Evolutionary conservation across 1,140 invertebrate genomes (phyloP).

Genomic region (Procambarus clarkii): DNA sequence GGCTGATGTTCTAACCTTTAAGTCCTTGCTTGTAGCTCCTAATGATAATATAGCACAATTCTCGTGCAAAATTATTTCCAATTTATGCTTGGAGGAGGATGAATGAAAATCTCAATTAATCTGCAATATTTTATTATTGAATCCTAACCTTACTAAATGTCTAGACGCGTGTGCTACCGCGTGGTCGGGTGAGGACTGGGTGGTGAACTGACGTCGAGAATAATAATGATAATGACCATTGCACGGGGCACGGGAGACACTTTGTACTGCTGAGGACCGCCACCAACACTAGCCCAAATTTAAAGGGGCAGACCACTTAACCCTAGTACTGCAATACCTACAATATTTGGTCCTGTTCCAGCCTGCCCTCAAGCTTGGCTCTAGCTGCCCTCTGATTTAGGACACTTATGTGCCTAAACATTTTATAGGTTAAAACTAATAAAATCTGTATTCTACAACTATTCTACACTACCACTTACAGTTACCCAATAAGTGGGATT

Average conservation of each 20-base stretch:
- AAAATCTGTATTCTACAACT: slow-evolving; percentile 10
- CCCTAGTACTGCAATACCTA: slow-evolving; percentile 46
- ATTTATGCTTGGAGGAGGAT: neutral
- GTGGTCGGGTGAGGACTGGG: slow-evolving; percentile 69
- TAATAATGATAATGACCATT: slow-evolving; percentile 70
- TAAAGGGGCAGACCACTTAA: slow-evolving; percentile 32
- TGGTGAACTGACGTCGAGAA: slow-evolving; percentile 60
- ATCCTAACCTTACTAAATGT: slow-evolving; percentile 69
- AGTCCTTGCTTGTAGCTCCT: too few species aligned
- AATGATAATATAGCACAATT: too few species aligned
- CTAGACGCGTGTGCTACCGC: slow-evolving; percentile 69
- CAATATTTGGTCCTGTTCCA: slow-evolving; percentile 14
- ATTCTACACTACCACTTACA: slow-evolving; percentile 15
- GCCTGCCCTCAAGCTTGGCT: slow-evolving; percentile 54
- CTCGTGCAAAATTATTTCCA: too few species aligned
- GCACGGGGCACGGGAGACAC: slow-evolving; percentile 69
- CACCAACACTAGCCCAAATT: slow-evolving; percentile 49
- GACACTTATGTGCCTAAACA: slow-evolving; percentile 11
- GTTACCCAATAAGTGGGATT: neutral
- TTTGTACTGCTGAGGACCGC: slow-evolving; percentile 70
- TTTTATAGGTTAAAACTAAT: slow-evolving; percentile 10
- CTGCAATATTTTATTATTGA: slow-evolving; percentile 70
- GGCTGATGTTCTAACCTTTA: too few species aligned
- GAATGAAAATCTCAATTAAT: slow-evolving; percentile 43
- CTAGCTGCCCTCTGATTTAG: slow-evolving; percentile 46